Conservation (phyloP, 2,888 invertebrate genomes). For the Congeria kusceri region DNA sequence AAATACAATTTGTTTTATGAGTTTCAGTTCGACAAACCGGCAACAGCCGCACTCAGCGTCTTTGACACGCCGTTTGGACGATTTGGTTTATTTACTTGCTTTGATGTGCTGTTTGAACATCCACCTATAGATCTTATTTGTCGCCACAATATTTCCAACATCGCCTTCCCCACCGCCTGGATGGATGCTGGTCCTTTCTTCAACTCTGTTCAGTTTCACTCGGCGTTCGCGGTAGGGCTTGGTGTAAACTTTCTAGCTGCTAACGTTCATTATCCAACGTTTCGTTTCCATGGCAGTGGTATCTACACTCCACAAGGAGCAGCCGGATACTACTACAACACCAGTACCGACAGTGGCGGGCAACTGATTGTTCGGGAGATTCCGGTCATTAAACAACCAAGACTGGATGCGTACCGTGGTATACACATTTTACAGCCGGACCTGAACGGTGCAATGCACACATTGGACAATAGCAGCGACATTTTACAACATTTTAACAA, state of each 20-base stretch:
- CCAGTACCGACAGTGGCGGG: conserved; percentile 34
- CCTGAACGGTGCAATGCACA: no score
- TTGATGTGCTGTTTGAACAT: conserved; percentile 91
- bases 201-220: conserved; percentile 87
- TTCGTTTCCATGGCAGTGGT: conserved; percentile 89
- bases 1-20: conserved; percentile 87
- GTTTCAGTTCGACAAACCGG: conserved; percentile 84
- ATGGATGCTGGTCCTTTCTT: conserved; percentile 90
- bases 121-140: conserved; percentile 89
- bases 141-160: conserved; percentile 83
- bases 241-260: conserved; percentile 90
- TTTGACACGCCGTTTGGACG: conserved; percentile 78
- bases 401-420: no score
- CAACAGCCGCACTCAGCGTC: conserved; percentile 44
- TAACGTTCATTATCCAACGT: conserved; percentile 89
- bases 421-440: no score
- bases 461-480: no score
- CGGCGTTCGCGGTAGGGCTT: conserved; percentile 89
- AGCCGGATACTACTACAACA: conserved; percentile 59
- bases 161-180: conserved; percentile 91
- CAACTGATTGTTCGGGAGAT: conserved; percentile 64
- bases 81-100: conserved; percentile 92
- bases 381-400: neutral
- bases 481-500: no score
- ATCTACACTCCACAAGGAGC: conserved; percentile 88